phyloP scores from a whole-genome alignment of 1,140 invertebrate genomes.

The Bombus picipes region DNA sequence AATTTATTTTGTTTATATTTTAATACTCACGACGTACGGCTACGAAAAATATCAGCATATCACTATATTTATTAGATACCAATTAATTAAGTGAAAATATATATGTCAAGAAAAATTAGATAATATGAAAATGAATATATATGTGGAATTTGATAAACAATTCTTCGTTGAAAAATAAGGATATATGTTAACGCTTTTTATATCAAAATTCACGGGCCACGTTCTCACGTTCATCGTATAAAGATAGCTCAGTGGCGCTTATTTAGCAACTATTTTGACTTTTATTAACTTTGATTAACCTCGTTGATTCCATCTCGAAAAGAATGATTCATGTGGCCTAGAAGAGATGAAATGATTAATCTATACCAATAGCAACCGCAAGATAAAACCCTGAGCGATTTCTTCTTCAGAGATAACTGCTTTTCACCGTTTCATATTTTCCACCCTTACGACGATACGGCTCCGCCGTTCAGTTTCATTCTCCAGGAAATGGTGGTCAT shows the following conservation, averaged over 20 bases:
- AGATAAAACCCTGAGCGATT: slow-evolving; percentile 63
- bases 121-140: too few relatives aligned
- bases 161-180: too few relatives aligned
- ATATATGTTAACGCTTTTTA: too few relatives aligned
- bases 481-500: slow-evolving; percentile 9
- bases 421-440: slow-evolving; percentile 22
- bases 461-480: slow-evolving; percentile 30
- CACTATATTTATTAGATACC: too few relatives aligned
- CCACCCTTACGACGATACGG: slow-evolving; percentile 17
- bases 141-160: too few relatives aligned
- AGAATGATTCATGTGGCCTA: slow-evolving; percentile 56
- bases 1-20: neutral
- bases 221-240: neutral
- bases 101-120: too few relatives aligned
- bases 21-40: too few relatives aligned
- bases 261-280: slow-evolving; percentile 45
- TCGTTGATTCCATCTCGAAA: neutral
- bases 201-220: too few relatives aligned
- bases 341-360: slow-evolving; percentile 58
- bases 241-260: slow-evolving; percentile 43
- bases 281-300: slow-evolving; percentile 13
- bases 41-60: too few relatives aligned
- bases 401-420: slow-evolving; percentile 54
- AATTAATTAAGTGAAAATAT: too few relatives aligned
- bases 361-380: slow-evolving; percentile 62